Percentiles rank a stretch among this genome's conserved stretches.
Evolutionary conservation across 2,797 vertebrate species (phyloP).

Genomic region (Uromys caudimaculatus): DNA sequence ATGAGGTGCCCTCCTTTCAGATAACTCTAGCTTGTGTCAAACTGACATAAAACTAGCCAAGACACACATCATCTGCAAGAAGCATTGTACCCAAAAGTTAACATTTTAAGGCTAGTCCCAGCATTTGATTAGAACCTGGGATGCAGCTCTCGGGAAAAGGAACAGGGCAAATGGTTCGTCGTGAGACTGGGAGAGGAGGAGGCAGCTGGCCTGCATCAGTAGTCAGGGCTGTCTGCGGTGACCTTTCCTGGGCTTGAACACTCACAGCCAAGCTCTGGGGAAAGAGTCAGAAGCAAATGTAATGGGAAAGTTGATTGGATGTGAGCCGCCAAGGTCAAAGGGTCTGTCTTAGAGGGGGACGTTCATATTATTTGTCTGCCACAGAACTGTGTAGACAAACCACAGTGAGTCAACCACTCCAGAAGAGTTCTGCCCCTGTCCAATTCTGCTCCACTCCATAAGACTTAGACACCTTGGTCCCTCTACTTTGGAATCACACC

Average conservation of each 20-base stretch:
- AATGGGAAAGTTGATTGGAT: neutral
- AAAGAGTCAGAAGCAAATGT: slow-evolving; percentile 42
- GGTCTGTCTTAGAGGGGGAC: neutral
- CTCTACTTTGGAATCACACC: neutral
- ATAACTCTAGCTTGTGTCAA: neutral
- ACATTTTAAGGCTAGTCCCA: neutral
- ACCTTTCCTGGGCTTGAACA: slow-evolving; percentile 35
- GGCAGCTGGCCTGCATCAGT: neutral
- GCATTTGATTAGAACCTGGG: neutral
- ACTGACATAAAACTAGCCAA: neutral
- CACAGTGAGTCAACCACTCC: neutral
- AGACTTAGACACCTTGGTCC: neutral
- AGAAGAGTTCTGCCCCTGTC: neutral
- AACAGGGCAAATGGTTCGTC: neutral
- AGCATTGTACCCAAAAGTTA: neutral
- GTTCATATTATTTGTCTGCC: no score
- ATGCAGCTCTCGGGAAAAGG: neutral
- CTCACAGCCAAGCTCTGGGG: neutral
- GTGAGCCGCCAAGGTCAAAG: neutral
- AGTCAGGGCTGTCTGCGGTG: neutral
- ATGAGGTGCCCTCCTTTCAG: neutral
- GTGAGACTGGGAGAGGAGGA: neutral
- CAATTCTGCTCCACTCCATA: neutral
- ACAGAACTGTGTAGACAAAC: neutral
- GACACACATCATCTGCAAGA: neutral